A percentile compares a stretch with the other conserved stretches of the same genome.
These are phyloP conservation scores for Melanotaenia parkinsoni DNA, from an alignment of 2,797 vertebrate species.

Conservation along the genomic window DNA sequence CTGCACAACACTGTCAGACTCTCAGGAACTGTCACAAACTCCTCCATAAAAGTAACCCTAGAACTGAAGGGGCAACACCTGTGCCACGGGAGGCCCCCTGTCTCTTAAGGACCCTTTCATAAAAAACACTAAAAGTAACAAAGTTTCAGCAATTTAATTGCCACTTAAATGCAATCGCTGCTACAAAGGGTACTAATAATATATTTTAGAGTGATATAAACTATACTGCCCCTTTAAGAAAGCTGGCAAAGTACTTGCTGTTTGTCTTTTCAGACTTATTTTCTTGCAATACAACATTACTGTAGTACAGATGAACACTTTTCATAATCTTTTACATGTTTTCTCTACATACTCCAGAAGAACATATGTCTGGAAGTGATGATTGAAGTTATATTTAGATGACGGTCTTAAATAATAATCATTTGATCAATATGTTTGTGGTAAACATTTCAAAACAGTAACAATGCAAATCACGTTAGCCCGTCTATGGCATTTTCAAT, in stretches of 20 bases:
- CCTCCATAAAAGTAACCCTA: constrained; percentile 73
- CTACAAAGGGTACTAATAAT: constrained; percentile 61
- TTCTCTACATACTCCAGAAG: neutral
- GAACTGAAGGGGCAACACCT: constrained; percentile 77
- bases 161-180: constrained; percentile 58
- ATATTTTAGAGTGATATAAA: constrained; percentile 34
- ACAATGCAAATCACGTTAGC: neutral
- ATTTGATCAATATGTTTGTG: neutral
- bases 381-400: neutral
- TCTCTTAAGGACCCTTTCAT: constrained; percentile 63
- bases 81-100: constrained; percentile 69
- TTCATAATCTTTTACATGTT: neutral
- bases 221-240: neutral
- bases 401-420: neutral
- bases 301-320: neutral
- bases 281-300: neutral
- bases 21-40: constrained; percentile 76
- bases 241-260: neutral
- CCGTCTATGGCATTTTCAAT: neutral
- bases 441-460: neutral
- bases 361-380: neutral
- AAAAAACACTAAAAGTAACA: constrained; percentile 64
- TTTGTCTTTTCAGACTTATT: neutral
- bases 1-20: constrained; percentile 61
- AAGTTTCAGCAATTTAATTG: constrained; percentile 72